phyloP scores from a whole-genome alignment of 2,797 vertebrate species.

The Pseudochirops cupreus region DNA sequence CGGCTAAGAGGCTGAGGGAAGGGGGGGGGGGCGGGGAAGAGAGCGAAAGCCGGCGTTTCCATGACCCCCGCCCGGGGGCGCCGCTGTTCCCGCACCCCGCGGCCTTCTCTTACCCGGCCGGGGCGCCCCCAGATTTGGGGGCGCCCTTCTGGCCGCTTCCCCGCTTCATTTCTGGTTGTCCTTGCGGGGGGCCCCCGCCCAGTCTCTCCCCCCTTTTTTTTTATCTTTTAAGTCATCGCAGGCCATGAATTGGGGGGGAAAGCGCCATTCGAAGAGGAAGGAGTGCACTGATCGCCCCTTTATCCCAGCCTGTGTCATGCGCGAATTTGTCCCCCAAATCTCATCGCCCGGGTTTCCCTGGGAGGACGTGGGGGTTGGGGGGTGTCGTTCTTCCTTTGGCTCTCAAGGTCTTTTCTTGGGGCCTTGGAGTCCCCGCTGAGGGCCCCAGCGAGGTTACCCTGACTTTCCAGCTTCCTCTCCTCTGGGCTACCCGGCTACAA shows the following conservation, averaged over 20 bases:
- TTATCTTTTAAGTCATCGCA: background rate
- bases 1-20: constrained; percentile 33
- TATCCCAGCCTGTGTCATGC: background rate
- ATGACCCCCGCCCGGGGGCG: background rate
- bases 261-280: background rate
- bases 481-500: background rate
- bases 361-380: background rate
- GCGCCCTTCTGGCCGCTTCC: background rate
- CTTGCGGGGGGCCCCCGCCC: background rate
- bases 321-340: background rate
- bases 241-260: background rate
- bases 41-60: background rate
- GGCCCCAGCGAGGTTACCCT: background rate
- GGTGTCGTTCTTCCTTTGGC: background rate
- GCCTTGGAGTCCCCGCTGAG: background rate
- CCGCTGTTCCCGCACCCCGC: background rate
- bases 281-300: background rate
- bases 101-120: background rate
- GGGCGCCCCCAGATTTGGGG: background rate
- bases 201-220: background rate
- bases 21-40: background rate
- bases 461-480: background rate
- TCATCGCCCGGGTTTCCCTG: background rate
- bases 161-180: background rate
- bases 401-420: background rate